Percentiles rank a stretch among this genome's conserved stretches.
phyloP scores from a whole-genome alignment of 2,797 vertebrate genomes.

The Balearica regulorum region DNA sequence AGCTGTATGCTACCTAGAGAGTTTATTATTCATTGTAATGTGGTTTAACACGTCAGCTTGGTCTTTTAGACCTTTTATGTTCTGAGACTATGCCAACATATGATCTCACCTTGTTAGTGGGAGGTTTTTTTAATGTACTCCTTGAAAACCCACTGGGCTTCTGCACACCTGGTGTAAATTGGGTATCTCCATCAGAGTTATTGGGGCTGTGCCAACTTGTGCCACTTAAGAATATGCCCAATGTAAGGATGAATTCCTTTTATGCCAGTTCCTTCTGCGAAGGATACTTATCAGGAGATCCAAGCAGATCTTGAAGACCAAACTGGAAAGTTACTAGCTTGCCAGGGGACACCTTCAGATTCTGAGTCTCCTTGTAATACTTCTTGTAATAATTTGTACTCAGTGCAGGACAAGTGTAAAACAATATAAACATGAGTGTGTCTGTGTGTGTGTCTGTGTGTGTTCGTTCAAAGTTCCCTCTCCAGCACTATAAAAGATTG shows the following conservation, averaged over 20 bases:
- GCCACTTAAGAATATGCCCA: not conserved
- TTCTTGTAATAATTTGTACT: not conserved
- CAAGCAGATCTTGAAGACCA: not conserved
- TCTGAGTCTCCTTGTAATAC: not conserved
- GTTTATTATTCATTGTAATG: not conserved
- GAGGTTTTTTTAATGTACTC: not conserved
- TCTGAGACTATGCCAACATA: not conserved
- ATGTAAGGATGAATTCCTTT: not conserved
- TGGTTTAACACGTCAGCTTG: not conserved
- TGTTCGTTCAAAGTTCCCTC: not conserved
- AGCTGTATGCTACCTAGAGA: not conserved
- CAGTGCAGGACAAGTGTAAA: not conserved
- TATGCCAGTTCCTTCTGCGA: not conserved
- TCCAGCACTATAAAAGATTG: not conserved
- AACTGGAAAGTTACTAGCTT: not conserved
- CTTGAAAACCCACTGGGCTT: not conserved
- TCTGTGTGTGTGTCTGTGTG: not conserved
- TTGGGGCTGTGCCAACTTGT: not conserved
- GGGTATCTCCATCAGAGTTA: not conserved
- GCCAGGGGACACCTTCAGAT: accelerated
- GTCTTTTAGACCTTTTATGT: not conserved
- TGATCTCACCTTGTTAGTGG: not conserved
- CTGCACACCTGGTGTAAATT: not conserved
- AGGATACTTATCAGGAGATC: not conserved
- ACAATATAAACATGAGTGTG: not conserved